Evolutionary conservation across 2,797 vertebrate species (phyloP).

Genomic region (Parauchenoglanis punctatus): DNA sequence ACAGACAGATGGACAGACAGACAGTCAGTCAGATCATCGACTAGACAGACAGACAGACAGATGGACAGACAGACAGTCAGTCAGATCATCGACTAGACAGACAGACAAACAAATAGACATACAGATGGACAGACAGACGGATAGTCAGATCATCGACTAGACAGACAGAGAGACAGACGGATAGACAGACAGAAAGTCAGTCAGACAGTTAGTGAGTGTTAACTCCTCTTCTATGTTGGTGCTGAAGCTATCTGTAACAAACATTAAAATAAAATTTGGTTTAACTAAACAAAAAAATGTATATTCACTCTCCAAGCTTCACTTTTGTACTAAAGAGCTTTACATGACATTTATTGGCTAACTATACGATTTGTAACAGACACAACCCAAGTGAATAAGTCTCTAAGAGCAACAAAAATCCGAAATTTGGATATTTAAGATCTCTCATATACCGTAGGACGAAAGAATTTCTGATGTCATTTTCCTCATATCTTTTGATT

Average conservation of each 20-base stretch:
- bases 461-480: background rate
- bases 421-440: background rate
- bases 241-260: background rate
- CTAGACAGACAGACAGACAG: background rate
- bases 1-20: background rate
- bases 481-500: background rate
- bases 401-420: background rate
- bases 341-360: slow-evolving; percentile 7
- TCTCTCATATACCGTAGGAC: background rate
- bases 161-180: background rate
- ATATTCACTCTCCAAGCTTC: background rate
- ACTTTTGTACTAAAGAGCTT: background rate
- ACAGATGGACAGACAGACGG: background rate
- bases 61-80: background rate
- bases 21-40: too few species aligned
- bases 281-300: slow-evolving; percentile 1
- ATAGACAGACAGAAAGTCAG: background rate
- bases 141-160: background rate
- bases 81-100: background rate
- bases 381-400: background rate
- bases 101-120: background rate
- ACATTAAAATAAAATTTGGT: background rate
- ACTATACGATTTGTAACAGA: background rate
- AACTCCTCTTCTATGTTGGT: background rate
- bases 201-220: background rate